Conservation (phyloP, 2,888 invertebrate species). For the Chrysomela aeneicollis region DNA sequence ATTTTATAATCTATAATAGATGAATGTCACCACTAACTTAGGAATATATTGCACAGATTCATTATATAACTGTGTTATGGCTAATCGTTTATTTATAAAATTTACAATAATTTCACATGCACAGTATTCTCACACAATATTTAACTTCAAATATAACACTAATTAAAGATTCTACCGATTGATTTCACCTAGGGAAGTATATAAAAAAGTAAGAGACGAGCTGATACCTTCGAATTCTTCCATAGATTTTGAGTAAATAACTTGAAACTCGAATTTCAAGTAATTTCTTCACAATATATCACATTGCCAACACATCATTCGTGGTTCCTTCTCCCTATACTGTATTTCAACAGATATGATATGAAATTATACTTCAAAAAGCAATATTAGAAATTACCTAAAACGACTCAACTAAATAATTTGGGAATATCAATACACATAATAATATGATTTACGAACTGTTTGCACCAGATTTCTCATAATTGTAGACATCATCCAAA, state of each 20-base stretch:
- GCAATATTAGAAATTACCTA: conserved; percentile 5
- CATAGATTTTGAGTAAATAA: neutral
- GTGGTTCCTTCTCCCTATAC: neutral
- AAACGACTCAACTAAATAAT: conserved; percentile 24
- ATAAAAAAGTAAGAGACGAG: neutral
- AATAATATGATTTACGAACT: conserved; percentile 33
- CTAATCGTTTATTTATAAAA: conserved; percentile 41
- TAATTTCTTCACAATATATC: neutral
- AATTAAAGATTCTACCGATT: neutral
- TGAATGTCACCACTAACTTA: conserved; percentile 6
- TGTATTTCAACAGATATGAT: neutral
- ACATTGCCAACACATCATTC: neutral
- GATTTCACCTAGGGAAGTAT: neutral
- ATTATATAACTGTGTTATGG: conserved; percentile 18
- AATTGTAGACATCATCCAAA: conserved; percentile 68
- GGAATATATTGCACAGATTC: conserved; percentile 27
- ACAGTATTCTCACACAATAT: conserved; percentile 32
- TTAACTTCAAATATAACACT: conserved; percentile 14
- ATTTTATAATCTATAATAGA: conserved; percentile 14
- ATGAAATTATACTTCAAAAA: conserved; percentile 4
- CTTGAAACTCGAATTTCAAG: neutral
- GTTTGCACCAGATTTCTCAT: conserved; percentile 55
- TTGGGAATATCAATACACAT: conserved; percentile 22
- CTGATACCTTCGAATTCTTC: neutral
- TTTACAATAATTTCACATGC: conserved; percentile 43